Evolutionary conservation across 1,140 invertebrate genomes (phyloP), one percentile per base, ranked within the genome.

Genomic region (Chironomus tepperi): DNA sequence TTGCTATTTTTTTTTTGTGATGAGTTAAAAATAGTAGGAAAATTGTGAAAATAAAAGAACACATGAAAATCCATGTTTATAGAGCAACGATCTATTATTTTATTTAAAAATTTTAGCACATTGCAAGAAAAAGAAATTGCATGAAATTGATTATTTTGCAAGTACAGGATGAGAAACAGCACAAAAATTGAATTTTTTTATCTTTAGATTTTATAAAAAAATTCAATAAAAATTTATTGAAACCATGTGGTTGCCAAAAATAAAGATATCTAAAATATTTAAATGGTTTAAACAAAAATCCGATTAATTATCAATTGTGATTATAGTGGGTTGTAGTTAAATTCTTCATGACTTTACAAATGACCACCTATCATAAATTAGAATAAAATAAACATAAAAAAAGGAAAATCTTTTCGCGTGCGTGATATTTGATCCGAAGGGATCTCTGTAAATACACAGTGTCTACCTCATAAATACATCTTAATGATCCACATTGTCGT

Each of bases 61-160:
- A 34, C 24, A 34, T 34, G 24, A 34, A 34, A 34, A n/a, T 57
- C n/a, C 47, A n/a, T 57, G 47, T 57, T 57, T 57, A 57, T 57
- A 57, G 47, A 57, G n/a, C 47, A 57, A 57, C 47, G 47, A 57
- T 57, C 47, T 57, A 57, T 57, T 57, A 57, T 57, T 12, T 57
- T 12, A 57, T 12, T n/a, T 57, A 1, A 34, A 57, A 57, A 57
- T 57, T 57, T 57, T 15, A 57, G n/a, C 47, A 57, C 47, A 57
- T n/a, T 34, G 24, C 24, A 34, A 57, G 12, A 57, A 12, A 57
- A 57, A 57, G 12, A 5, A 57, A 1, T 57, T 57, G 47, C 47
- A n/a, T 57, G 47, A 57, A n/a, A 5, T 12, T 12, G 12, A 57
- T n/a, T 57, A 57, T n/a, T 57, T 57, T n/a, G 47, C n/a, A 57